Evolutionary conservation across 2,888 invertebrate species (phyloP).

Genomic region (Pediacus dermestoides): DNA sequence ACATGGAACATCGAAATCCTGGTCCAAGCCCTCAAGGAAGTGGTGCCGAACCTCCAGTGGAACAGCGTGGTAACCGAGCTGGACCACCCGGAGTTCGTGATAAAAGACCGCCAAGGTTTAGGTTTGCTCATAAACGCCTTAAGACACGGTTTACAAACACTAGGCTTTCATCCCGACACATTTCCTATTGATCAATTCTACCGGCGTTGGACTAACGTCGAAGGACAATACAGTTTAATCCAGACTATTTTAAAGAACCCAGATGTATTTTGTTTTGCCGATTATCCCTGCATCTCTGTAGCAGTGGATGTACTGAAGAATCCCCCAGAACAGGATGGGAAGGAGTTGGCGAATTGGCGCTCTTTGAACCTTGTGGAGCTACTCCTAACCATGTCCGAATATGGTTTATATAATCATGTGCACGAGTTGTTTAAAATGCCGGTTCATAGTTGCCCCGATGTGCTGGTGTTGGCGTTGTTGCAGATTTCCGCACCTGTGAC

Average conservation of each 20-base stretch:
- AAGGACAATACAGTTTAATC: slow-evolving; percentile 88
- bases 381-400: slow-evolving; percentile 80
- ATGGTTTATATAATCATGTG: slow-evolving; percentile 77
- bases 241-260: slow-evolving; percentile 83
- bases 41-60: slow-evolving; percentile 85
- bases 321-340: slow-evolving; percentile 91
- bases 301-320: slow-evolving; percentile 87
- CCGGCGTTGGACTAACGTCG: slow-evolving; percentile 88
- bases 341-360: slow-evolving; percentile 91
- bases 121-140: slow-evolving; percentile 79
- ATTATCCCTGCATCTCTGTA: slow-evolving; percentile 84
- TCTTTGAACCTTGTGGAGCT: slow-evolving; percentile 88
- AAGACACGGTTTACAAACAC: slow-evolving; percentile 73
- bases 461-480: slow-evolving; percentile 81
- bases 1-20: slow-evolving; percentile 95
- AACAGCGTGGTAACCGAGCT: slow-evolving; percentile 87
- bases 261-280: slow-evolving; percentile 92
- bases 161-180: slow-evolving; percentile 64
- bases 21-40: slow-evolving; percentile 85
- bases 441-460: slow-evolving; percentile 89
- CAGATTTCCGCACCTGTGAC: slow-evolving; percentile 82
- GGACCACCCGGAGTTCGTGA: slow-evolving; percentile 85
- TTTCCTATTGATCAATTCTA: slow-evolving; percentile 90
- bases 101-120: slow-evolving; percentile 84
- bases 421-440: slow-evolving; percentile 91